Percentiles rank a stretch among this genome's conserved stretches.
Evolutionary conservation across 2,113 vertebrate genomes (phyloP).

Genomic region (Corynorhinus townsendii): DNA sequence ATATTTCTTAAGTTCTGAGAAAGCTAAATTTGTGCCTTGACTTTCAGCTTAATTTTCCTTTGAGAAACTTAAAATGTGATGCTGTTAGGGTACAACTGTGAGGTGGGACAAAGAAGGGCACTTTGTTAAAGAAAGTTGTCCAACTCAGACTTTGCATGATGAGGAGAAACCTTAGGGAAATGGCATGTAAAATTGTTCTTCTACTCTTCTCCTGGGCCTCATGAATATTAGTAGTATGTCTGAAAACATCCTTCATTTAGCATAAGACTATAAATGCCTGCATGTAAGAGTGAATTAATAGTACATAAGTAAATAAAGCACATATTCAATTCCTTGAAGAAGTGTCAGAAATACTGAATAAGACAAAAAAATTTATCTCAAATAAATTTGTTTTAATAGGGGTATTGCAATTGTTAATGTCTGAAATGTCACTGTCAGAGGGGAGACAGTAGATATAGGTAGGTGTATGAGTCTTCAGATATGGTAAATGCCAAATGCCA

Average conservation of each 20-base stretch:
- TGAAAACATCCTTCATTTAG: background rate
- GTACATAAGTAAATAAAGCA: background rate
- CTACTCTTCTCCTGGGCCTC: background rate
- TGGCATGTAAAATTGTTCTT: background rate
- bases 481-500: background rate
- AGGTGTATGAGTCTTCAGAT: background rate
- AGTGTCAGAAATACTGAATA: background rate
- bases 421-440: background rate
- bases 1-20: background rate
- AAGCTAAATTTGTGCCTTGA: background rate
- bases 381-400: background rate
- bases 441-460: background rate
- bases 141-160: background rate
- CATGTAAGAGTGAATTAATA: background rate
- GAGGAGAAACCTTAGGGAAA: background rate
- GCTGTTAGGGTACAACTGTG: background rate
- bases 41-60: background rate
- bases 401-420: background rate
- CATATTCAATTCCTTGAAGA: background rate
- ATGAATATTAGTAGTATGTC: background rate
- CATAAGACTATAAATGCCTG: background rate
- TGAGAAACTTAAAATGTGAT: background rate
- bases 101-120: accelerated
- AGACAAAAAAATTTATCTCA: background rate
- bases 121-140: background rate